Evolutionary conservation across 1,140 invertebrate species (phyloP).

Genomic region (Chrysoperla carnea): DNA sequence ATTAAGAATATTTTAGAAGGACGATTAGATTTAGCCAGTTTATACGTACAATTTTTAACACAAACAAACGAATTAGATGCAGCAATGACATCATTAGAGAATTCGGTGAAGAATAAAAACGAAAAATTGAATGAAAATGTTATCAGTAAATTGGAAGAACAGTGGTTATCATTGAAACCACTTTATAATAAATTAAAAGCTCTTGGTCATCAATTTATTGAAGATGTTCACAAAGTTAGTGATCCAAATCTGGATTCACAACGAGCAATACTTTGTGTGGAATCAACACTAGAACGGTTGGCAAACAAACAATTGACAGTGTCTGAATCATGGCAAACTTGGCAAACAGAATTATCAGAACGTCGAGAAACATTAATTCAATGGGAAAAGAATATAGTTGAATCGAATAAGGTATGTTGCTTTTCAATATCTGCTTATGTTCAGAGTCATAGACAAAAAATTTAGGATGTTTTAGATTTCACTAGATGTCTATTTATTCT

Average conservation of each 20-base stretch:
- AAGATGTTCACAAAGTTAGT: conserved; percentile 39
- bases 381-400: conserved; percentile 51
- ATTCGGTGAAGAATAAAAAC: conserved; percentile 25
- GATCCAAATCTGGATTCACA: conserved; percentile 58
- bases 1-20: conserved; percentile 41
- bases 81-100: conserved; percentile 47
- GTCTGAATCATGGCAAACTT: conserved; percentile 48
- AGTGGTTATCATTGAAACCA: conserved; percentile 39
- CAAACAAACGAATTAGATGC: conserved; percentile 42
- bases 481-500: not conserved
- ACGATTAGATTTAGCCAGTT: conserved; percentile 39
- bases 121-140: conserved; percentile 31
- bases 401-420: conserved; percentile 46
- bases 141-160: conserved; percentile 33
- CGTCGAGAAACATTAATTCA: conserved; percentile 45
- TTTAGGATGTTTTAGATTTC: not conserved
- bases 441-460: not conserved
- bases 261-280: conserved; percentile 45
- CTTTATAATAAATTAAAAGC: conserved; percentile 37
- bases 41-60: conserved; percentile 59
- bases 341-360: conserved; percentile 40
- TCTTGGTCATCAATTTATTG: conserved; percentile 48
- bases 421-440: conserved; percentile 3
- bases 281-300: conserved; percentile 51
- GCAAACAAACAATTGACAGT: conserved; percentile 44